Evolutionary conservation across 2,797 vertebrate species (phyloP), one percentile per base, ranked within the genome.

Genomic region (Benthosema pterotum): DNA sequence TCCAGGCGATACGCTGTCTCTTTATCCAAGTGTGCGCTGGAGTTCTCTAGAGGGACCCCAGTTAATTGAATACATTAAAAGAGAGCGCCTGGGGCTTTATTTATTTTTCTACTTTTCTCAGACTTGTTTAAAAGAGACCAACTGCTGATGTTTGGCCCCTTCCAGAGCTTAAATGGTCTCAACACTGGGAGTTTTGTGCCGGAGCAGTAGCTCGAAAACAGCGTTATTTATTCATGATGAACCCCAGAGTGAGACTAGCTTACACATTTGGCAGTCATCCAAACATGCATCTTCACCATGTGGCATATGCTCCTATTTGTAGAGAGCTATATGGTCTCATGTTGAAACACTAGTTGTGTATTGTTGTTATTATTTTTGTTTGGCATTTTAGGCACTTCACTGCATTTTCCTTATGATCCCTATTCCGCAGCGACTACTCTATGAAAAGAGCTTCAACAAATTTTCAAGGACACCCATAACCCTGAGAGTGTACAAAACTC

Each of bases 61-160:
- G 88, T 91, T 93, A 94, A 94, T 93, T 94, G 91, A 94, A 94
- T 93, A 93, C 93, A 92, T 94, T 94, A 94, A 93, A 92, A 83
- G 75, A 67, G 80, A 86, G 85, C 82, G 91, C 93, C 86, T 56
- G 83, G 80, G 92, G 92, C 92, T 91, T 91, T 94, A 93, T 93
- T 93, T 92, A 92, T 93, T 91, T 91, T 91, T 90, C 91, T 88
- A 87, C 86, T 90, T 89, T 89, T 74, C 89, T 90, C 89, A 92
- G 90, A 88, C 89, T 93, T 94, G 93, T 92, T 93, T 93, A 93
- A 93, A 92, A 83, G 85, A 89, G 90, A 93, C 89, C 90, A 77
- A 92, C 91, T 83, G 88, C 91, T 93, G 91, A 80, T 87, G 89
- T 87, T 89, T 85, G 83, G 79, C 73, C 86, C 86, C 83, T 89